Evolutionary conservation across 2,888 invertebrate genomes (phyloP).

Genomic region (Deroplatys truncata): DNA sequence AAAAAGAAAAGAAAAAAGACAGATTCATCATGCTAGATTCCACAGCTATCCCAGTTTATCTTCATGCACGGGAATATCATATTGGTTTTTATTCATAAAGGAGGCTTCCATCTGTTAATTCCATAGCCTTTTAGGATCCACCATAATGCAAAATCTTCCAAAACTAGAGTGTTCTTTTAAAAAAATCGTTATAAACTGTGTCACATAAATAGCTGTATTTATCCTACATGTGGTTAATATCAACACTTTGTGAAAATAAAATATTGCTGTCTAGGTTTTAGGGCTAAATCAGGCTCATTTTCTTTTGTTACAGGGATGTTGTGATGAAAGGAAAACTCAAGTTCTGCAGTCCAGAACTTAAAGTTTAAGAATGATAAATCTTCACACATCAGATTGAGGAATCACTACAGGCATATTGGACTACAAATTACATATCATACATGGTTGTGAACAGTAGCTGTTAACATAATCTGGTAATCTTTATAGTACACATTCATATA

Average conservation of each 20-base stretch:
- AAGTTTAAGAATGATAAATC: not conserved
- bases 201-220: not conserved
- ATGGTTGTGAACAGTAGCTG: constrained; percentile 14
- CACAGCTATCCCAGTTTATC: too few relatives aligned
- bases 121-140: too few relatives aligned
- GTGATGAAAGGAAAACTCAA: not conserved
- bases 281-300: not conserved
- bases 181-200: not conserved
- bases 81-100: too few relatives aligned
- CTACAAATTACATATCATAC: constrained; percentile 24
- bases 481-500: not conserved
- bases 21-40: too few relatives aligned
- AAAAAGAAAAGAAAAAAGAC: too few relatives aligned
- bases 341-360: not conserved
- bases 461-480: not conserved
- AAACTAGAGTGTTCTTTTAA: not conserved
- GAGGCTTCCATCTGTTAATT: too few relatives aligned
- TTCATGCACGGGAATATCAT: too few relatives aligned
- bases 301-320: not conserved
- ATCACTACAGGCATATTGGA: not conserved
- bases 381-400: not conserved
- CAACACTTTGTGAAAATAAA: not conserved
- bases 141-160: too few relatives aligned
- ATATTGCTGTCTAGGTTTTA: not conserved
- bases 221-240: not conserved